phyloP scores from a whole-genome alignment of 2,888 invertebrate species.

The Eupithecia dodoneata region DNA sequence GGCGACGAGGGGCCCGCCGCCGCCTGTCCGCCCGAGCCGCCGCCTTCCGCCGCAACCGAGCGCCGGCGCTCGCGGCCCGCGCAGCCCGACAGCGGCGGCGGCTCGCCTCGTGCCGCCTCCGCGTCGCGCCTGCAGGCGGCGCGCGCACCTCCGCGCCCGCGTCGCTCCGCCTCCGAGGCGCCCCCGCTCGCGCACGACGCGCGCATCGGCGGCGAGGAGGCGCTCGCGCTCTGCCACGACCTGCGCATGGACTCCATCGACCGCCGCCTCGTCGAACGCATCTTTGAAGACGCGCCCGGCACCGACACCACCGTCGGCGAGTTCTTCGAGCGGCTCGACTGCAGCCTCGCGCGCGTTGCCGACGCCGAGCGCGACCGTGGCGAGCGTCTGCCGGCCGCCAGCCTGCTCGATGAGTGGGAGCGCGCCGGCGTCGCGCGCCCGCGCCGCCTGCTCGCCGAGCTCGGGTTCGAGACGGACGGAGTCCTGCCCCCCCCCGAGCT shows the following conservation, averaged over 20 bases:
- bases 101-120: slow-evolving; percentile 63
- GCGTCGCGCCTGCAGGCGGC: slow-evolving; percentile 65
- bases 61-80: slow-evolving; percentile 86
- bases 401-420: slow-evolving; percentile 89
- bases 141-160: slow-evolving; percentile 57
- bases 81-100: slow-evolving; percentile 55
- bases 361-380: slow-evolving; percentile 50
- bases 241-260: slow-evolving; percentile 73
- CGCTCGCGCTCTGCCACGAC: slow-evolving; percentile 69
- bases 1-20: slow-evolving; percentile 77
- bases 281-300: slow-evolving; percentile 61
- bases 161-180: slow-evolving; percentile 64
- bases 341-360: slow-evolving; percentile 65
- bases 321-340: slow-evolving; percentile 73
- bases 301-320: slow-evolving; percentile 75
- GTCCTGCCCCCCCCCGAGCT: slow-evolving; percentile 82
- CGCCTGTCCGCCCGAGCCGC: slow-evolving; percentile 85
- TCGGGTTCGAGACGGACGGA: slow-evolving; percentile 85
- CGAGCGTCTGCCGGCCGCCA: slow-evolving; percentile 64
- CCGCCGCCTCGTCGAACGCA: slow-evolving; percentile 62
- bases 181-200: slow-evolving; percentile 64
- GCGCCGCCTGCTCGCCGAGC: slow-evolving; percentile 85
- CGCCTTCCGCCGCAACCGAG: slow-evolving; percentile 84
- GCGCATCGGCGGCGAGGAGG: slow-evolving; percentile 65
- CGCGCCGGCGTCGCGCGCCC: slow-evolving; percentile 87